Conservation (phyloP, 1,140 invertebrate species). For the Drosophila sp. region DNA sequence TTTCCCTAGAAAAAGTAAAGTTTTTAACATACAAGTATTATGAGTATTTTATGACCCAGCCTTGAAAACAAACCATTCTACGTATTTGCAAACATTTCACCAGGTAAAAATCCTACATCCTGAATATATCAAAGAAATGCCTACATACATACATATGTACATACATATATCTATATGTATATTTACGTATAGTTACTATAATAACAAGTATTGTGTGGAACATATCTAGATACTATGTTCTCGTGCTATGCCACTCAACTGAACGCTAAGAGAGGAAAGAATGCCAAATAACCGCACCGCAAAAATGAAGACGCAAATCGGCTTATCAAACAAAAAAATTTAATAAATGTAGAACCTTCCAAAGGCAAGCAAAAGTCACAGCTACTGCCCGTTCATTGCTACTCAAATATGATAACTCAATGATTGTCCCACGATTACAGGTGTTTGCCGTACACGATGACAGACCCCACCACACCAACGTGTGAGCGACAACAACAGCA, state of each 20-base stretch:
- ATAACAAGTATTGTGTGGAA: background rate
- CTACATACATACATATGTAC: background rate
- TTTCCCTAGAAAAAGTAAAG: conserved; percentile 14
- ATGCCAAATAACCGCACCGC: conserved; percentile 22
- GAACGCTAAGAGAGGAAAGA: conserved; percentile 43
- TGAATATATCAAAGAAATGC: background rate
- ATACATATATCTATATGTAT: too few relatives aligned
- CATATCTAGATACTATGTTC: background rate
- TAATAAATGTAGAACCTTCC: conserved; percentile 18
- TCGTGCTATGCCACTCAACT: conserved; percentile 38
- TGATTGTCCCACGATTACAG: conserved; percentile 72
- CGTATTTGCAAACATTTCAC: background rate
- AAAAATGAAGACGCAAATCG: conserved; percentile 71
- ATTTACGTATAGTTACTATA: background rate
- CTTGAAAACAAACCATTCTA: conserved; percentile 22
- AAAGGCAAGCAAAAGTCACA: conserved; percentile 57
- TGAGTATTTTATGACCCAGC: conserved; percentile 17
- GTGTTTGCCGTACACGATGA: conserved; percentile 55
- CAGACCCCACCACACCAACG: conserved; percentile 7
- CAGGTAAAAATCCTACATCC: background rate
- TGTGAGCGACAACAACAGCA: conserved; percentile 25
- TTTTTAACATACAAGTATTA: conserved; percentile 18
- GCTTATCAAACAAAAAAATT: conserved; percentile 64
- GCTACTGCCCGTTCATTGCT: conserved; percentile 23
- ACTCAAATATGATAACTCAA: conserved; percentile 70